Percentiles rank a stretch among this genome's conserved stretches.
These are phyloP conservation scores for Pelecanoides urinatrix DNA, from an alignment of 2,113 vertebrate species.

Conservation along the genomic window DNA sequence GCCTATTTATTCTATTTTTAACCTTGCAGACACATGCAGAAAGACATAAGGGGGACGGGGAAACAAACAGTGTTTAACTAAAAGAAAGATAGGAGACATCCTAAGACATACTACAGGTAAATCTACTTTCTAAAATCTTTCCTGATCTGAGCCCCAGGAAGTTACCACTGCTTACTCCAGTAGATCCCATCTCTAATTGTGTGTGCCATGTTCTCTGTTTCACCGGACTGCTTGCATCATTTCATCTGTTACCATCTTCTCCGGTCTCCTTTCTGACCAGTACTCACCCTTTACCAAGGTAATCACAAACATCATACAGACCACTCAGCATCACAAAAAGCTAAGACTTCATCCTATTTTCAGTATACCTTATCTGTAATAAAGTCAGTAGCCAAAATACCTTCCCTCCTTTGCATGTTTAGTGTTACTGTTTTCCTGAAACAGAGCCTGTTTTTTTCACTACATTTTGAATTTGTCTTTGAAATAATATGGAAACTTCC, in stretches of 20 bases:
- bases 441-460: neutral
- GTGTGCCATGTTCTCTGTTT: accelerated
- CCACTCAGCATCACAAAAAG: neutral
- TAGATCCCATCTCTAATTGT: neutral
- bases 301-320: neutral
- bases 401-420: neutral
- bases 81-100: neutral
- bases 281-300: neutral
- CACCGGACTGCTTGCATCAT: neutral
- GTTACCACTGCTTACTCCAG: neutral
- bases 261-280: neutral
- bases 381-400: neutral
- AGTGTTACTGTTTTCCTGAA: neutral
- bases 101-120: neutral
- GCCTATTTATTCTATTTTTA: conserved; percentile 5
- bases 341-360: neutral
- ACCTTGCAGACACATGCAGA: neutral
- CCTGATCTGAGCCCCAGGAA: neutral
- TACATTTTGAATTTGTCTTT: neutral
- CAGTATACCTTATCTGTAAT: neutral
- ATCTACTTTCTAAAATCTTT: neutral
- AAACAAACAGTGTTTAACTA: neutral
- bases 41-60: neutral
- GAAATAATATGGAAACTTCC: neutral
- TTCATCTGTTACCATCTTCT: neutral